A percentile compares a stretch with the other conserved stretches of the same genome.
Evolutionary conservation across 2,797 vertebrate genomes (phyloP).

Genomic region (Enoplosus armatus): DNA sequence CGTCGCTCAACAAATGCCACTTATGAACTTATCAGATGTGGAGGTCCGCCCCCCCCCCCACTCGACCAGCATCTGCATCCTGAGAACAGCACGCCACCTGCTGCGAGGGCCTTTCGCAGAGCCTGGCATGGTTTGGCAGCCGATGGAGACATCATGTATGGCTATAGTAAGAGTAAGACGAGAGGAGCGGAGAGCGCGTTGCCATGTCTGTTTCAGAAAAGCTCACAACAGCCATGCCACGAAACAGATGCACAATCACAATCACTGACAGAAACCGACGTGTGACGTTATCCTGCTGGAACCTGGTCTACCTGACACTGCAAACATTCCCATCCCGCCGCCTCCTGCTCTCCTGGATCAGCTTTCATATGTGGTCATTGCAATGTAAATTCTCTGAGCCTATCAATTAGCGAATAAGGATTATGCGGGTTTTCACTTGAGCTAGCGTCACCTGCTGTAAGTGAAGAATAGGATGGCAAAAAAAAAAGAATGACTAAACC

Average conservation of each 20-base stretch:
- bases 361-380: constrained; percentile 83
- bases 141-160: constrained; percentile 65
- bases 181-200: constrained; percentile 66
- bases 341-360: constrained; percentile 75
- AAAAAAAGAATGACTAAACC: constrained; percentile 35
- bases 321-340: constrained; percentile 46
- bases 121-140: constrained; percentile 56
- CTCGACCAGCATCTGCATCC: constrained; percentile 53
- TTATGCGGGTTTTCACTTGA: constrained; percentile 51
- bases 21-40: constrained; percentile 50
- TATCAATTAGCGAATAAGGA: constrained; percentile 79
- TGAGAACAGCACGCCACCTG: constrained; percentile 28
- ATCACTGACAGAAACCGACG: constrained; percentile 75
- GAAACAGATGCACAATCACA: constrained; percentile 54
- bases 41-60: constrained; percentile 36
- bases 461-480: constrained; percentile 32
- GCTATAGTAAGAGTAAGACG: constrained; percentile 67
- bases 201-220: constrained; percentile 53
- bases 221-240: constrained; percentile 43
- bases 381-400: constrained; percentile 78
- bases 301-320: constrained; percentile 82
- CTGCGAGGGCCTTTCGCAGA: constrained; percentile 31
- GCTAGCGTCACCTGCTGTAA: constrained; percentile 55
- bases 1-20: constrained; percentile 26
- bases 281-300: constrained; percentile 81